Evolutionary conservation across 2,797 vertebrate genomes (phyloP).

Genomic region (Hydrophis major): DNA sequence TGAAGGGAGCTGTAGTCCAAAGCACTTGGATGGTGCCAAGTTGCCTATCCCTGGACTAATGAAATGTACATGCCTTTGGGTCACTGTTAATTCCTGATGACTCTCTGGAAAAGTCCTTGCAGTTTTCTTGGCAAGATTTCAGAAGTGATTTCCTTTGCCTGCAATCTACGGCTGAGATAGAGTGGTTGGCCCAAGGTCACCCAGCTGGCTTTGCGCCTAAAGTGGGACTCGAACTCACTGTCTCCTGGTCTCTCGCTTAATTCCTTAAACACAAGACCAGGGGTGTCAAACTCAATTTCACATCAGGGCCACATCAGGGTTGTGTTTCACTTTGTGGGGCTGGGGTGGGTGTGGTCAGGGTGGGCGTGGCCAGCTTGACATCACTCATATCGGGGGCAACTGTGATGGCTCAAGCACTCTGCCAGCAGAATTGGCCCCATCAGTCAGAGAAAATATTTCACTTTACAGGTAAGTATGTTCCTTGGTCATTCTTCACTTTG

Average conservation of each 20-base stretch:
- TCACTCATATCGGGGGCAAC: too few species aligned
- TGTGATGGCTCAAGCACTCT: too few species aligned
- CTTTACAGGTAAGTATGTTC: background rate
- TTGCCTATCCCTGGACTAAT: background rate
- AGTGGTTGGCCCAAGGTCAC: background rate
- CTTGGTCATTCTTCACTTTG: background rate
- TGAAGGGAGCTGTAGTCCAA: background rate
- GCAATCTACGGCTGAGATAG: background rate
- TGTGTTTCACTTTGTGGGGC: too few species aligned
- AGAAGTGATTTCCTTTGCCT: background rate
- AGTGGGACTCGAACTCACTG: background rate
- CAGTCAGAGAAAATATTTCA: background rate
- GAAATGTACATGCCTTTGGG: background rate
- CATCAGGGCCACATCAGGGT: too few species aligned
- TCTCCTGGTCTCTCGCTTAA: background rate
- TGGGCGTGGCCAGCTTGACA: too few species aligned
- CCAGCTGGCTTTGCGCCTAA: background rate
- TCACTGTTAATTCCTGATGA: background rate
- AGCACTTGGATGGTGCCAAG: background rate
- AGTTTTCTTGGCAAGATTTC: background rate
- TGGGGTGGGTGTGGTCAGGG: too few species aligned
- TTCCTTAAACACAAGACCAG: background rate
- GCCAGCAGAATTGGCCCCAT: background rate
- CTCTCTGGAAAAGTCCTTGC: background rate
- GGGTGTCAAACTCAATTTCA: too few species aligned